Evolutionary conservation across 1,140 invertebrate genomes (phyloP).

Genomic region (Leptinotarsa undecemlineata): DNA sequence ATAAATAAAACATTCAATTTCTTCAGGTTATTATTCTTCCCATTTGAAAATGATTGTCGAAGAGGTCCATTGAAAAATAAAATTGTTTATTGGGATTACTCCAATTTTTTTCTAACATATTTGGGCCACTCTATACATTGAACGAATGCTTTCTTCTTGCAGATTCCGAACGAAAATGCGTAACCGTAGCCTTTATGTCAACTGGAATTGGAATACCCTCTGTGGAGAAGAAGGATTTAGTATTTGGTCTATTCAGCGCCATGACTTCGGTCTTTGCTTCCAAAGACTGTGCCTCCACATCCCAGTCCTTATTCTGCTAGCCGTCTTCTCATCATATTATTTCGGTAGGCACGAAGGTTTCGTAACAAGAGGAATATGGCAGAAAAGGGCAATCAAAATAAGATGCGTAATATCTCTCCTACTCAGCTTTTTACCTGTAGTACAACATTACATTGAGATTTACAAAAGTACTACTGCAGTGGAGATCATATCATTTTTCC

Average conservation of each 20-base stretch:
- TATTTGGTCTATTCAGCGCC: slow-evolving; percentile 66
- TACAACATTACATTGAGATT: slow-evolving; percentile 64
- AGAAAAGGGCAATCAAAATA: slow-evolving; percentile 64
- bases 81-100: too few species aligned
- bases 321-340: slow-evolving; percentile 75
- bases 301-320: slow-evolving; percentile 65
- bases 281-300: slow-evolving; percentile 75
- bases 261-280: slow-evolving; percentile 80
- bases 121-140: too few species aligned
- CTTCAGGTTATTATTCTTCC: too few species aligned
- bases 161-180: not conserved
- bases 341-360: slow-evolving; percentile 66
- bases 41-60: too few species aligned
- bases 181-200: not conserved
- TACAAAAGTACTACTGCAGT: slow-evolving; percentile 23
- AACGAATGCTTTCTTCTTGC: not conserved
- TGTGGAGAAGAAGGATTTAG: slow-evolving; percentile 69
- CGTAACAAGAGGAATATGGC: slow-evolving; percentile 61
- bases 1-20: too few species aligned
- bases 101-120: too few species aligned
- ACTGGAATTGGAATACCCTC: slow-evolving; percentile 74
- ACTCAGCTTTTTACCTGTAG: slow-evolving; percentile 66
- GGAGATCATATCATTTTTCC: slow-evolving; percentile 62
- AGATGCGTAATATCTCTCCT: slow-evolving; percentile 65
- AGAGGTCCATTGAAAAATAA: too few species aligned